These are phyloP conservation scores for Pomatostomus ruficeps DNA, from an alignment of 2,113 vertebrate species.

Conservation along the genomic window DNA sequence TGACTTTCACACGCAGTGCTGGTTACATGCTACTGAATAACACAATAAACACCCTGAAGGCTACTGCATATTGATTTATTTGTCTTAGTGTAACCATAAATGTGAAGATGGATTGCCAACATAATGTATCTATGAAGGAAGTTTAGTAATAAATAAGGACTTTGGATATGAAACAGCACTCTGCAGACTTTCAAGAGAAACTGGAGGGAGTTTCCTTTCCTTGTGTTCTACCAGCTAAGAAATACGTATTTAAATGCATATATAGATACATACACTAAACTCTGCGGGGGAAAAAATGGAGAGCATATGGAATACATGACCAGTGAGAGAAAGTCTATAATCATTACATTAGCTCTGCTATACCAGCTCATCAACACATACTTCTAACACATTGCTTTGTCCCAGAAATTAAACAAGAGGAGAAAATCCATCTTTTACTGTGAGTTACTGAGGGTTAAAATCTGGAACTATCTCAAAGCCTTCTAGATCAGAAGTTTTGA, in stretches of 20 bases:
- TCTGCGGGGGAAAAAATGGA: neutral
- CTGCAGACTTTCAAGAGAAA: neutral
- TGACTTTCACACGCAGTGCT: neutral
- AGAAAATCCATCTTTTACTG: neutral
- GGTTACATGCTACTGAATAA: neutral
- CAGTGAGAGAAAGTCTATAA: neutral
- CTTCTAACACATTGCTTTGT: neutral
- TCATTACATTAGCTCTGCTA: neutral
- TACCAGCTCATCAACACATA: neutral
- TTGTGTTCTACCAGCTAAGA: neutral
- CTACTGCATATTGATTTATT: neutral
- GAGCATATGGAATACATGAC: neutral
- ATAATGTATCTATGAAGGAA: neutral
- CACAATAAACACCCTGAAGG: neutral
- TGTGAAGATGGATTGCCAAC: neutral
- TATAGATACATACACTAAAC: neutral
- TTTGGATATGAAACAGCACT: neutral
- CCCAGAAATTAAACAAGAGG: neutral
- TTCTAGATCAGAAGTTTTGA: neutral
- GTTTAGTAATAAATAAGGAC: neutral
- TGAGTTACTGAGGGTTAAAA: neutral
- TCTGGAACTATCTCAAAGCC: neutral
- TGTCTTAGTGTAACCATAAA: neutral
- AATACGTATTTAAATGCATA: neutral
- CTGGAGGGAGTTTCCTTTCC: neutral